Percentiles rank a stretch among this genome's conserved stretches.
phyloP scores from a whole-genome alignment of 2,797 vertebrate genomes.

The Podarcis lilfordi region DNA sequence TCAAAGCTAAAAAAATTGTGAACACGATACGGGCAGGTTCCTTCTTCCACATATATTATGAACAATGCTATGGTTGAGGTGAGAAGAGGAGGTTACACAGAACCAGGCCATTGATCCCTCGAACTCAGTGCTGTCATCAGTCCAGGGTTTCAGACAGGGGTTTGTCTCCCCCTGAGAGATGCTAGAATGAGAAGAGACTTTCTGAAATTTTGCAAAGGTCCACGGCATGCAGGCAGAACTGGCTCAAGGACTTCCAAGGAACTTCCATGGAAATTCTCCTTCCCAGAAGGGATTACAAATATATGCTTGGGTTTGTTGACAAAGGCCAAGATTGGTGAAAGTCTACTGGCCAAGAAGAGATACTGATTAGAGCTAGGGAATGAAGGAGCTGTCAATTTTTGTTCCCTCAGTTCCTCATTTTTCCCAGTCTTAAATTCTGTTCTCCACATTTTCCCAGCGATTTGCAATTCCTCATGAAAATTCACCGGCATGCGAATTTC shows the following conservation, averaged over 20 bases:
- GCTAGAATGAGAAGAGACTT: neutral
- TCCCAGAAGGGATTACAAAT: neutral
- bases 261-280: neutral
- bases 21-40: neutral
- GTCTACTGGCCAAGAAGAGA: neutral
- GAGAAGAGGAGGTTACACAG: neutral
- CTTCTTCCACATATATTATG: neutral
- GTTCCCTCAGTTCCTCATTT: too few species aligned
- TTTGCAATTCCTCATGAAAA: too few species aligned
- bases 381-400: too few species aligned
- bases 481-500: too few species aligned
- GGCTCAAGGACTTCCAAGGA: neutral
- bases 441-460: too few species aligned
- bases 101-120: neutral
- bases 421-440: too few species aligned
- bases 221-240: neutral
- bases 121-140: neutral
- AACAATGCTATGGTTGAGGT: neutral
- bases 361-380: too few species aligned
- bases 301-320: neutral
- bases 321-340: neutral
- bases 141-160: neutral
- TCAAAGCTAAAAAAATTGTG: neutral
- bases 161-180: neutral
- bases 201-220: neutral